phyloP scores from a whole-genome alignment of 1,140 invertebrate genomes.

The Nebria ingens region DNA sequence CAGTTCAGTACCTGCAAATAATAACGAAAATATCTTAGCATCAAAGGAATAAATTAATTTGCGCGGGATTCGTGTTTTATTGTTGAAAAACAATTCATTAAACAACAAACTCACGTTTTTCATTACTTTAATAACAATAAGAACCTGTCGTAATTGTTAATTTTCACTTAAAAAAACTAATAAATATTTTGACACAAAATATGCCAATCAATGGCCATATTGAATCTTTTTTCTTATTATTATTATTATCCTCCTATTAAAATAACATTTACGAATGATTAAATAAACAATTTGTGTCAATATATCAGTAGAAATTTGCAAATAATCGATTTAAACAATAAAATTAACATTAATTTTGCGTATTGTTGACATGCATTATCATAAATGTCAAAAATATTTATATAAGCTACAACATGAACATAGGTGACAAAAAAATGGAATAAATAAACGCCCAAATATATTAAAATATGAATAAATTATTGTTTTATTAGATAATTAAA shows the following conservation, averaged over 20 bases:
- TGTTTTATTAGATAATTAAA: no score
- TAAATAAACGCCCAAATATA: not conserved
- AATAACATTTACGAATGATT: not conserved
- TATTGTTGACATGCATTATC: no score
- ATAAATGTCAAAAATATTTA: no score
- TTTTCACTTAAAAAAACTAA: constrained; percentile 2
- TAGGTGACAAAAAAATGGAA: not conserved
- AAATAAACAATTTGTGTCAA: not conserved
- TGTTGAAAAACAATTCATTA: not conserved
- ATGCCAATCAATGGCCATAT: constrained; percentile 4
- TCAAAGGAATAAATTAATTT: not conserved
- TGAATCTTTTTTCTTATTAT: constrained; percentile 5
- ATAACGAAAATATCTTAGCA: not conserved
- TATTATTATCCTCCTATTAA: not conserved
- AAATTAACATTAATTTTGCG: no score
- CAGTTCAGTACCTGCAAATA: constrained; percentile 1
- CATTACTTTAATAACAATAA: not conserved
- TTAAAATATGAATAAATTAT: not conserved
- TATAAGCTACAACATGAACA: no score
- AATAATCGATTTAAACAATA: no score
- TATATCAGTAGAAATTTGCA: not conserved
- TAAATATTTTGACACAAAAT: constrained; percentile 4
- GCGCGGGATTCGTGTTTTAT: constrained; percentile 2
- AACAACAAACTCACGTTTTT: not conserved
- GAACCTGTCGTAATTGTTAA: not conserved